Evolutionary conservation across 2,888 invertebrate genomes (phyloP), one percentile per base, ranked within the genome.

Genomic region (Cantharis lateralis): DNA sequence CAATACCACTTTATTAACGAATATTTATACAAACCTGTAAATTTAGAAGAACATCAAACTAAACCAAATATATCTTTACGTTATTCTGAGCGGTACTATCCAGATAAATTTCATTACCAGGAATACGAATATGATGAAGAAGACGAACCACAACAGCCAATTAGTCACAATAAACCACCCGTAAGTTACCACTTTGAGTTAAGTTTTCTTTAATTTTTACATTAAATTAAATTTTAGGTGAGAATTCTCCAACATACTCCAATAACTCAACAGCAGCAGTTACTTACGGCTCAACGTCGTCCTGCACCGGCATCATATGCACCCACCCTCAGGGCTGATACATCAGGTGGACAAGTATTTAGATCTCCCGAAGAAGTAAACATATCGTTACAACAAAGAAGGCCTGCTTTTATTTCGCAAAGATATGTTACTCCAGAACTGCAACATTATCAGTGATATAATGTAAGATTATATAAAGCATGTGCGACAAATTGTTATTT

Each of bases 1-100:
- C 95, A 96, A 85, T 97, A 94, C 87, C 96, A 96, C 87, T 96
- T 97, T 86, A 96, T 97, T 81, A 97, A 97, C 88, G 97, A 97
- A 81, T 97, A 96, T 88, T 90, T 97, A 20, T 97, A 97, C 91
- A 94, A 95, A 84, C 96, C 96, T 2, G 90, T 96, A 85, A 96
- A 96, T 86, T 91, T 93, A 80, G 95, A 95, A 84, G 96, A 96
- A 87, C 94, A 93, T 71, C 93, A 95, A 86, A 91, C 90, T 82
- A 95, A 94, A 82, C 96, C 96, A 26, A 96, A 95, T 86, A 92
- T 95, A 3, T 93, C 95, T 10, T 82, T 91, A 77, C 91, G 93
- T 85, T 96, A 96, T 88, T 95, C 95, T 73, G 96, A 96, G 86
- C 90, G 96, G 82, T 96, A 94, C 87, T 96, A 94, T 89, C 96